Conservation (phyloP, 1,140 invertebrate genomes). For the Drosophila paulistorum region DNA sequence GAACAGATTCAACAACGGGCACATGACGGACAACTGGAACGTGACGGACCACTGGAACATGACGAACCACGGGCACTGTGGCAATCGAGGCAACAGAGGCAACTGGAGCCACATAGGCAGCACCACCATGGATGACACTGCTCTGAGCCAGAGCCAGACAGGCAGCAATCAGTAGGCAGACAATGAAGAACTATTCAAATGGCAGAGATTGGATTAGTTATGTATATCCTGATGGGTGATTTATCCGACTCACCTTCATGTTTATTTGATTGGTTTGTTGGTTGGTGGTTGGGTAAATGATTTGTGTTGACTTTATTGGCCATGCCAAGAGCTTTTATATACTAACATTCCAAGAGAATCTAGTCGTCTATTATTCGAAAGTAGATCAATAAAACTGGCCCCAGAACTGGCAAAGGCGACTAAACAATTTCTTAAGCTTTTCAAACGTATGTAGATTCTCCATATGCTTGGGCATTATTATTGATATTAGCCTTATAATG, state of each 20-base stretch:
- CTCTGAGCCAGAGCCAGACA: slow-evolving; percentile 58
- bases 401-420: slow-evolving; percentile 40
- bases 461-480: slow-evolving; percentile 37
- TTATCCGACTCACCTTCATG: slow-evolving; percentile 63
- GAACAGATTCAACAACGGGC: slow-evolving; percentile 35
- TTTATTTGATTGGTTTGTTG: slow-evolving; percentile 33
- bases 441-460: slow-evolving; percentile 18
- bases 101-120: slow-evolving; percentile 16
- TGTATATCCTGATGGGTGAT: slow-evolving; percentile 7
- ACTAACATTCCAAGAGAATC: slow-evolving; percentile 32
- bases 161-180: slow-evolving; percentile 55
- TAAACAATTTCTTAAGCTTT: slow-evolving; percentile 23
- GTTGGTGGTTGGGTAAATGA: slow-evolving; percentile 41
- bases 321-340: slow-evolving; percentile 53
- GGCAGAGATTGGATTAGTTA: background rate
- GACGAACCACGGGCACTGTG: slow-evolving; percentile 39
- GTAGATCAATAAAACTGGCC: slow-evolving; percentile 63
- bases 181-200: slow-evolving; percentile 59
- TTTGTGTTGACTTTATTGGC: slow-evolving; percentile 51
- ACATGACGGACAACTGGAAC: slow-evolving; percentile 41
- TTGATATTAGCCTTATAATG: slow-evolving; percentile 29
- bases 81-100: background rate
- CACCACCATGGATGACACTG: slow-evolving; percentile 56
- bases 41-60: slow-evolving; percentile 34
- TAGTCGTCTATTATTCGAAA: slow-evolving; percentile 29